Percentiles rank a stretch among this genome's conserved stretches.
These are phyloP conservation scores for Idaea aversata DNA, from an alignment of 2,888 invertebrate species.

Conservation along the genomic window DNA sequence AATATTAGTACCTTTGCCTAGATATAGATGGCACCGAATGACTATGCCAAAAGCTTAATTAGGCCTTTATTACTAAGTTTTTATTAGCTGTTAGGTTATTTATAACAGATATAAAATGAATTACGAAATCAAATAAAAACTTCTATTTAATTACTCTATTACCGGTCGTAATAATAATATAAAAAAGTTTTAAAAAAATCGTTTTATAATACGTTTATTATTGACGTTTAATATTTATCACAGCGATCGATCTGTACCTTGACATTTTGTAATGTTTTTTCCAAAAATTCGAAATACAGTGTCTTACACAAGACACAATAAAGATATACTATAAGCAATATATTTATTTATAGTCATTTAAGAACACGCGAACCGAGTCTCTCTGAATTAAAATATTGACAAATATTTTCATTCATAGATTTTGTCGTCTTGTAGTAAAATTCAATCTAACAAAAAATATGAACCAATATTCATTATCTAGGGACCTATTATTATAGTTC, in stretches of 20 bases:
- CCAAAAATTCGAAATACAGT: background rate
- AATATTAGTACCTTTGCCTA: too few species aligned
- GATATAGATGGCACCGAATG: too few species aligned
- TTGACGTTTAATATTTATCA: background rate
- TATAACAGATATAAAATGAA: background rate
- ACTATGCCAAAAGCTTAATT: too few species aligned
- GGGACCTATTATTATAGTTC: too few species aligned
- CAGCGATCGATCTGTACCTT: background rate
- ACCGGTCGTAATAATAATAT: background rate
- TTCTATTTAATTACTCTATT: background rate
- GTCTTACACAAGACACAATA: background rate
- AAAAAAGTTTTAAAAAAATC: slow-evolving; percentile 10
- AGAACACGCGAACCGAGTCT: background rate
- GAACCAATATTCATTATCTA: too few species aligned
- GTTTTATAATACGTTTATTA: slow-evolving; percentile 9
- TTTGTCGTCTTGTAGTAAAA: background rate
- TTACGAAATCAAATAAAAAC: background rate
- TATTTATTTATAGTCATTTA: background rate
- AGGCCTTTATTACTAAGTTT: background rate
- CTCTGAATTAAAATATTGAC: background rate
- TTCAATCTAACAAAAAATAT: background rate
- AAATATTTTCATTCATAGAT: background rate
- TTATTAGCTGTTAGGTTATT: background rate
- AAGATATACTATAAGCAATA: background rate
- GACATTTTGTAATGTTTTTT: background rate